Percentiles rank a stretch among this genome's conserved stretches.
Evolutionary conservation across 2,797 vertebrate species (phyloP).

Genomic region (Cephalopachus bancanus): DNA sequence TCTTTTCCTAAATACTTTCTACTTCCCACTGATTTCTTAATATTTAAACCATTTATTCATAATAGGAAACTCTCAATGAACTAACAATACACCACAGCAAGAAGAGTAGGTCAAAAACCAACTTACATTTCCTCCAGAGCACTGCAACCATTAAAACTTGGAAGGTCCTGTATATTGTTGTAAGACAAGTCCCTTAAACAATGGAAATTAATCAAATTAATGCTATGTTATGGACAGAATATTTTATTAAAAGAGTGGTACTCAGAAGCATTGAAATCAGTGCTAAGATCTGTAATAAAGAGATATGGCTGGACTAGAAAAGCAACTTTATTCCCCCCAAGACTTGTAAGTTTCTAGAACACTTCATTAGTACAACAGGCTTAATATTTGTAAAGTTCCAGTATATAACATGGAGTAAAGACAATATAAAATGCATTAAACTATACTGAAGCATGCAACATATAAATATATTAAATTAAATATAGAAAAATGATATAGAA

Average conservation of each 20-base stretch:
- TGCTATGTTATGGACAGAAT: background rate
- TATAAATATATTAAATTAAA: slow-evolving; percentile 24
- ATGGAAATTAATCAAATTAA: slow-evolving; percentile 61
- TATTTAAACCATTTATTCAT: background rate
- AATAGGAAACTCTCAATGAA: background rate
- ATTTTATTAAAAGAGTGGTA: background rate
- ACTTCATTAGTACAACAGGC: background rate
- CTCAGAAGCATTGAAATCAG: slow-evolving; percentile 2
- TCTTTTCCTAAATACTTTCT: too few species aligned
- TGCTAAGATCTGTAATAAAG: background rate
- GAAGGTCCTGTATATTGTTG: slow-evolving; percentile 94
- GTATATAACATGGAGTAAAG: background rate
- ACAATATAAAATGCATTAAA: slow-evolving; percentile 28
- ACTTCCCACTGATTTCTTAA: slow-evolving; percentile 27
- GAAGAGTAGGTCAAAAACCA: background rate
- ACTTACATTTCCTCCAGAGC: slow-evolving; percentile 98
- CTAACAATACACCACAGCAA: background rate
- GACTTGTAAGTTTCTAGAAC: background rate
- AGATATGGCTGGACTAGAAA: slow-evolving; percentile 15
- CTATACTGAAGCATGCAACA: background rate
- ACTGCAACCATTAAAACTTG: slow-evolving; percentile 94
- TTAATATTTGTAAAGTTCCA: slow-evolving; percentile 19
- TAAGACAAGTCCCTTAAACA: slow-evolving; percentile 96
- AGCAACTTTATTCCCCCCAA: background rate
- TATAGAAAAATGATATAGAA: background rate